A percentile compares a stretch with the other conserved stretches of the same genome.
Conservation (phyloP, 2,797 vertebrate species). For the Enteromius radiatus region DNA sequence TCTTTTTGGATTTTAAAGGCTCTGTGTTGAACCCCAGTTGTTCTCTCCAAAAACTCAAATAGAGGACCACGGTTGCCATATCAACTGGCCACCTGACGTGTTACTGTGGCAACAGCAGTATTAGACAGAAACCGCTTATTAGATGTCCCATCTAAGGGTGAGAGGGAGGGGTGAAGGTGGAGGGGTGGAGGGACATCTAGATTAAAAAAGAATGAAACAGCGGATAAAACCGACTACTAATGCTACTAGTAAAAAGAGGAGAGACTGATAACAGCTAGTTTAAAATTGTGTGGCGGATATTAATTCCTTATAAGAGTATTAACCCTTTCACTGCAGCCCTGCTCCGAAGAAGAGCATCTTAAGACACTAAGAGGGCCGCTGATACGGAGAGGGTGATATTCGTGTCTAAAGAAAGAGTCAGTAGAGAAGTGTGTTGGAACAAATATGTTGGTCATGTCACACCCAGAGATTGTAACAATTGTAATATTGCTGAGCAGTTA, state of each 20-base stretch:
- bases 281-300: not conserved
- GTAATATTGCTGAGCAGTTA: not conserved
- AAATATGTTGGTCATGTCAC: not conserved
- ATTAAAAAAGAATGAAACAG: constrained; percentile 38
- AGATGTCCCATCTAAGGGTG: constrained; percentile 46
- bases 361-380: not conserved
- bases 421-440: not conserved
- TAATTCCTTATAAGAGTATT: constrained; percentile 16
- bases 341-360: not conserved
- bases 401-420: constrained; percentile 22
- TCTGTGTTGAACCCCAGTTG: constrained; percentile 8
- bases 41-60: constrained; percentile 45
- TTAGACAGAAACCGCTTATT: constrained; percentile 55
- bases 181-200: constrained; percentile 30
- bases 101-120: constrained; percentile 81
- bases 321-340: not conserved
- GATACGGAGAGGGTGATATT: constrained; percentile 4
- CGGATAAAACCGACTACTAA: not conserved
- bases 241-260: not conserved
- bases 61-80: constrained; percentile 80
- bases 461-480: not conserved
- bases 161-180: constrained; percentile 22
- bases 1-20: constrained; percentile 15
- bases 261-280: not conserved
- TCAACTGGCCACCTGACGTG: constrained; percentile 76